Evolutionary conservation across 2,888 invertebrate genomes (phyloP).

Genomic region (Pammene aurita): DNA sequence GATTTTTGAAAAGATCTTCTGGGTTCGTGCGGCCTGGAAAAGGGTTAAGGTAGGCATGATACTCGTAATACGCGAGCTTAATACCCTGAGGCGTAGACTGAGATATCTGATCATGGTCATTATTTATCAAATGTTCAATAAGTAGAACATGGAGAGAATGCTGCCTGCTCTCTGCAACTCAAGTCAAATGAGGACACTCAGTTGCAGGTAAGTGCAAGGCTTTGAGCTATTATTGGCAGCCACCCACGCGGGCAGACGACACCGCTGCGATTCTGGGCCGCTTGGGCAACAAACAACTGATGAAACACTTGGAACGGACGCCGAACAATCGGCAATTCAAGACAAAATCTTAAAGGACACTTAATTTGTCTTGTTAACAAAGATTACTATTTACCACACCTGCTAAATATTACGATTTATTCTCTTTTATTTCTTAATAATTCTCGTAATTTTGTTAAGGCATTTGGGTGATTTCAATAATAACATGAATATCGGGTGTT

Average conservation of each 20-base stretch:
- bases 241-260: constrained; percentile 56
- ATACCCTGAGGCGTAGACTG: neutral
- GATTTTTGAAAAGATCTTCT: too few relatives aligned
- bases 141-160: neutral
- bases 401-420: constrained; percentile 15
- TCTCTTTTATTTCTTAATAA: too few relatives aligned
- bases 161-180: neutral
- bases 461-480: neutral
- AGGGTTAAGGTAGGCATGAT: too few relatives aligned
- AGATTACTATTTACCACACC: constrained; percentile 26
- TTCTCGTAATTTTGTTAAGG: constrained; percentile 1
- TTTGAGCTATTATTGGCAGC: constrained; percentile 57
- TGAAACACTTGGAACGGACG: constrained; percentile 50
- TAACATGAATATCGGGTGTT: too few relatives aligned
- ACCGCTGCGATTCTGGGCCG: constrained; percentile 67
- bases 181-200: neutral
- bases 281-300: constrained; percentile 65
- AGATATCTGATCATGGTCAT: neutral
- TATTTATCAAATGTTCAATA: neutral
- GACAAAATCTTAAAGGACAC: constrained; percentile 10
- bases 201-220: constrained; percentile 33
- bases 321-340: constrained; percentile 26
- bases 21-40: too few relatives aligned
- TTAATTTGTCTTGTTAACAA: constrained; percentile 20
- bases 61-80: neutral